Evolutionary conservation across 2,888 invertebrate species (phyloP).

Genomic region (Camponotus fellah): DNA sequence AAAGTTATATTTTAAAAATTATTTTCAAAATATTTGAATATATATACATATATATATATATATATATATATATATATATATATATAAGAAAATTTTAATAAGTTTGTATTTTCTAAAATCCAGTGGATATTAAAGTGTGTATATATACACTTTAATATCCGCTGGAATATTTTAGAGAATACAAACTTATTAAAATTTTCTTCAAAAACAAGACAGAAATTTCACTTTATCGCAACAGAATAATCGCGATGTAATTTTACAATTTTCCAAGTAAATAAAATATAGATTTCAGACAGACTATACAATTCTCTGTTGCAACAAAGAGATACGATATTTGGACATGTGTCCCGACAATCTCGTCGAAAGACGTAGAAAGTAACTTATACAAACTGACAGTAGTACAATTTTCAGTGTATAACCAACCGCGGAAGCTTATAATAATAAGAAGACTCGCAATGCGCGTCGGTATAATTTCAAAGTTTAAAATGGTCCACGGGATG

Average conservation of each 20-base stretch:
- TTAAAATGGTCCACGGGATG: slow-evolving; percentile 45
- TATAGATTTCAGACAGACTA: background rate
- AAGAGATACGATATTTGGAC: slow-evolving; percentile 15
- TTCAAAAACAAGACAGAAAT: background rate
- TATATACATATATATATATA: background rate
- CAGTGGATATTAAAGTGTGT: too few species aligned
- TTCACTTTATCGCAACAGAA: background rate
- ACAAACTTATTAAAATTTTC: background rate
- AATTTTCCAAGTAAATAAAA: background rate
- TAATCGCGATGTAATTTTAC: background rate
- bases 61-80: too few species aligned
- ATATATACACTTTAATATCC: too few species aligned
- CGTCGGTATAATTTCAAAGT: slow-evolving; percentile 54
- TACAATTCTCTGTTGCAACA: slow-evolving; percentile 13
- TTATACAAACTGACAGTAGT: slow-evolving; percentile 36
- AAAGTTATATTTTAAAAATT: too few species aligned
- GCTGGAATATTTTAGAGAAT: background rate
- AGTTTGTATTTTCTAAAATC: background rate
- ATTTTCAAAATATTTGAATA: background rate
- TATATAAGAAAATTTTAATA: background rate
- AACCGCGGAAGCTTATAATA: slow-evolving; percentile 43
- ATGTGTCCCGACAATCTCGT: slow-evolving; percentile 10
- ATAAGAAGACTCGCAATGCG: slow-evolving; percentile 22
- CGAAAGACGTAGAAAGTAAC: slow-evolving; percentile 22
- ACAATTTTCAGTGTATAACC: slow-evolving; percentile 40